Conservation (phyloP, 1,140 invertebrate genomes). For the Diorhabda elongata region DNA sequence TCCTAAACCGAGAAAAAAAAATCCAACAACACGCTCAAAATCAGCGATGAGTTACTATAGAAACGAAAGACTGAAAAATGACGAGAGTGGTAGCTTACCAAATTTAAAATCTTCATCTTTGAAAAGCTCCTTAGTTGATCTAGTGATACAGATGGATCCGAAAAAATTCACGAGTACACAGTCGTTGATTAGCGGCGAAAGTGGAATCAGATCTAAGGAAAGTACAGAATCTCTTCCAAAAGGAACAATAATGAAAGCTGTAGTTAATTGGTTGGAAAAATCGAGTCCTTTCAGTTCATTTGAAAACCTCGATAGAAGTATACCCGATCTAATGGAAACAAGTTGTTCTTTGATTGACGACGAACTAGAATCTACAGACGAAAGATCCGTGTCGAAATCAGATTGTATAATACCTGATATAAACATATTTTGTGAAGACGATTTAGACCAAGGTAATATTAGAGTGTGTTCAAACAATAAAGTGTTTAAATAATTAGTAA, state of each 20-base stretch:
- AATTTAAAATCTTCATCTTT: constrained; percentile 33
- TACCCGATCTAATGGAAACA: constrained; percentile 26
- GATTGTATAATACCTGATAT: constrained; percentile 28
- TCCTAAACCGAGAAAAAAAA: constrained; percentile 34
- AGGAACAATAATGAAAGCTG: constrained; percentile 40
- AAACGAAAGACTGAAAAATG: constrained; percentile 21
- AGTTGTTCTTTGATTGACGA: constrained; percentile 30
- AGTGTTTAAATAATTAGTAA: not conserved
- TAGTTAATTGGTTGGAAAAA: constrained; percentile 40
- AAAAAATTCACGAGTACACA: constrained; percentile 38
- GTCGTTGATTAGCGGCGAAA: constrained; percentile 29
- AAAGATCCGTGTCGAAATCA: constrained; percentile 9
- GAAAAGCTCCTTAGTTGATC: constrained; percentile 34
- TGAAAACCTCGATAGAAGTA: constrained; percentile 32
- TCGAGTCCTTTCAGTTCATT: constrained; percentile 37
- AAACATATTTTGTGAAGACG: not conserved
- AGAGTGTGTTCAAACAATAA: constrained; percentile 16
- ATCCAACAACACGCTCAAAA: constrained; percentile 28
- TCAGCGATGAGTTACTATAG: constrained; percentile 40
- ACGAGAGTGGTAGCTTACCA: constrained; percentile 41
- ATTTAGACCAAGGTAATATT: constrained; percentile 25
- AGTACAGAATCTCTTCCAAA: constrained; percentile 39
- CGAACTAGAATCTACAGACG: constrained; percentile 24
- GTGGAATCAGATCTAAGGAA: constrained; percentile 33
- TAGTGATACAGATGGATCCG: constrained; percentile 38